Evolutionary conservation across 2,888 invertebrate genomes (phyloP).

Genomic region (Anthophora plumipes): DNA sequence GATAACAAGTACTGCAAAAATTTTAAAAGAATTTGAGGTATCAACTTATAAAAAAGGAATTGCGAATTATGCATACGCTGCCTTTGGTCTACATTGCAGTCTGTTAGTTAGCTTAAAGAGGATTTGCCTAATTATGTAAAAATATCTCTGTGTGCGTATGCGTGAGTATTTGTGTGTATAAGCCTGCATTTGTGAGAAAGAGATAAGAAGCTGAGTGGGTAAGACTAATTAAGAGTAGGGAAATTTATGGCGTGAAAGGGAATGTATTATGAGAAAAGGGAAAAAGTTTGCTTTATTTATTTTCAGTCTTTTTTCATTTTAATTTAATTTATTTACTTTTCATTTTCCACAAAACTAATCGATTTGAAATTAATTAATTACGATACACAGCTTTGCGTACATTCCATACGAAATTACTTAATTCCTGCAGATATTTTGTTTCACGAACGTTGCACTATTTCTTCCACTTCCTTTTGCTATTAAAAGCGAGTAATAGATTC

Average conservation of each 20-base stretch:
- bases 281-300: not conserved
- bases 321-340: not conserved
- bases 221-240: slow-evolving; percentile 3
- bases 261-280: not conserved
- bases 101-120: slow-evolving; percentile 1
- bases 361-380: too few species aligned
- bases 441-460: not conserved
- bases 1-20: not conserved
- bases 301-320: not conserved
- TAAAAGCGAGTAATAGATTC: not conserved
- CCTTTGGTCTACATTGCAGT: not conserved
- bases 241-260: not conserved
- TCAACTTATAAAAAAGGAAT: not conserved
- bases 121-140: slow-evolving; percentile 15
- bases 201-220: not conserved
- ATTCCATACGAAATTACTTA: too few species aligned
- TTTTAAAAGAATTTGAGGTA: not conserved
- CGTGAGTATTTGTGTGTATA: not conserved
- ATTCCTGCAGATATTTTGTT: not conserved
- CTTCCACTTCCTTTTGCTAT: not conserved
- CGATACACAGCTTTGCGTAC: too few species aligned
- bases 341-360: not conserved
- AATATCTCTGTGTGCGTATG: not conserved
- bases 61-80: not conserved
- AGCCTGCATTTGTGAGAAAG: not conserved